Evolutionary conservation across 2,797 vertebrate species (phyloP).

Genomic region (Crenuchus spilurus): DNA sequence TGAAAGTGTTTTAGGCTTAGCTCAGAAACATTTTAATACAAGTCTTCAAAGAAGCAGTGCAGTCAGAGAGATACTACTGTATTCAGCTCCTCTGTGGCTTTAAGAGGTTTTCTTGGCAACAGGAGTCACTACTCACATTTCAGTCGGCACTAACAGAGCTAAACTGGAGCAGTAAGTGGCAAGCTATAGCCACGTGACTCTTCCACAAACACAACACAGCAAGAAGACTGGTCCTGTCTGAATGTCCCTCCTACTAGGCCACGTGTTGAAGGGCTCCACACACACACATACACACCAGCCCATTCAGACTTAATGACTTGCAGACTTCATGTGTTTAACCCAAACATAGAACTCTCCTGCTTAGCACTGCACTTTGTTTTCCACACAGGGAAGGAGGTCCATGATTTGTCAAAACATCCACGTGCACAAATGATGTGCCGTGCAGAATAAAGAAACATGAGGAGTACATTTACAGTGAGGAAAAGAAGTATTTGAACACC

Average conservation of each 20-base stretch:
- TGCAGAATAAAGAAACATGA: too few relatives aligned
- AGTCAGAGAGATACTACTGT: neutral
- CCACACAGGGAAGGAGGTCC: conserved; percentile 23
- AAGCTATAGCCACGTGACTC: conserved; percentile 33
- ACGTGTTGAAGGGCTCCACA: conserved; percentile 29
- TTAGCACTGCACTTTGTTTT: conserved; percentile 16
- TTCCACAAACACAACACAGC: conserved; percentile 38
- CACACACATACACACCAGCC: conserved; percentile 10
- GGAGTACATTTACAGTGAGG: too few relatives aligned
- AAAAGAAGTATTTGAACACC: too few relatives aligned
- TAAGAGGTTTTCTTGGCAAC: conserved; percentile 36
- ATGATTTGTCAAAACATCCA: neutral
- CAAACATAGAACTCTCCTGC: conserved; percentile 39
- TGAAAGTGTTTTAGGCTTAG: neutral
- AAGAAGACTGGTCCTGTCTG: conserved; percentile 20
- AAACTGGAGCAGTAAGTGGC: conserved; percentile 33
- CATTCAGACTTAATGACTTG: conserved; percentile 47
- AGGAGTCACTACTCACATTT: conserved; percentile 18
- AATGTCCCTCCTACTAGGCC: conserved; percentile 27
- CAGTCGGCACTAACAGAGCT: conserved; percentile 20
- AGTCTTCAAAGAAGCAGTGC: neutral
- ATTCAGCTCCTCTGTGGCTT: neutral
- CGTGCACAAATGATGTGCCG: neutral
- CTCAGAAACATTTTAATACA: neutral
- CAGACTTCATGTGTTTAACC: conserved; percentile 41